Evolutionary conservation across 2,113 vertebrate genomes (phyloP), one percentile per base, ranked within the genome.

Genomic region (Myrmecobius fasciatus): DNA sequence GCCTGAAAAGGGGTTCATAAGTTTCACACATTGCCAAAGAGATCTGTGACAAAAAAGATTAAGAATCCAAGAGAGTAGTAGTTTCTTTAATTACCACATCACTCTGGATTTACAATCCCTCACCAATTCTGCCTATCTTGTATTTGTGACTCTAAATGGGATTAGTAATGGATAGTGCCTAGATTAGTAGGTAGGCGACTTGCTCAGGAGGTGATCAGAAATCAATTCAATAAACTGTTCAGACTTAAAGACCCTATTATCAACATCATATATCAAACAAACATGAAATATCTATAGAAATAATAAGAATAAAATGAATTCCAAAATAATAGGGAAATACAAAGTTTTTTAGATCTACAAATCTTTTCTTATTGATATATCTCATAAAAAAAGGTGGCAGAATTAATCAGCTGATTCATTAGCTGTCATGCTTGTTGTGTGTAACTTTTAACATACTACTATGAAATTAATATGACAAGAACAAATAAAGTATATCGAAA

Each of bases 381-480:
- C 31, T 53, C 7, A 0, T 47, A n/a, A 54, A 75, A 46, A 92
- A 93, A 89, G 22, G 9, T 51, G 9, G 49, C 9, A 51, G 9
- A 51, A 51, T 51, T 51, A 51, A 11, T 51, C 26, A 53, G 24
- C 6, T 75, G 31, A 43, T 53, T 89, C 46, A 89, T 75, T 48
- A 93, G 17, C 52, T 48, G 8, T 24, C 5, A 26, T 14, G 28
- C 89, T 90, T 90, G 46, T 89, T 89, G 20, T 83, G 17, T 49
- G 46, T 49, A 90, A 49, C 47, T 48, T 89, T 52, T 10, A 51
- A 51, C 49, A 51, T 51, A 51, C 49, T 31, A 47, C n/a, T 93
- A 31, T 89, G 52, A 89, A 93, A 93, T 89, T 54, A 89, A 89
- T 49, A 90, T 54, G 43, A 54, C 46, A 93, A 52, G 52, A 89